These are phyloP conservation scores for Deroplatys truncata DNA, from an alignment of 2,888 invertebrate genomes.

Conservation along the genomic window DNA sequence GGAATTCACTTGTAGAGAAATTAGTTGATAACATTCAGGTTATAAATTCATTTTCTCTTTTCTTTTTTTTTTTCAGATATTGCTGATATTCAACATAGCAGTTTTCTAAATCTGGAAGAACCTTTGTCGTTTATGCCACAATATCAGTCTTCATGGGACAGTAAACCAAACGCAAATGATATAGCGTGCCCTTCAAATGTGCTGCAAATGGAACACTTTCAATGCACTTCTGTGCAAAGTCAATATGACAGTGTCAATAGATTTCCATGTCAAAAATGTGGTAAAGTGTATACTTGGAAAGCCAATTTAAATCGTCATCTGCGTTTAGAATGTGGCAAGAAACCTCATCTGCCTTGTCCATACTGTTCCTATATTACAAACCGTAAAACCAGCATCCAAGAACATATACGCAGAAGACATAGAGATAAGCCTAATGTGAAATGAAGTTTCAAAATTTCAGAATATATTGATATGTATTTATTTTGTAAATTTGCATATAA, in stretches of 20 bases:
- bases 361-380: slow-evolving; percentile 31
- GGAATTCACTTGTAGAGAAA: too few species aligned
- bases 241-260: neutral
- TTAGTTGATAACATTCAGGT: neutral
- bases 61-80: neutral
- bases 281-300: slow-evolving; percentile 4
- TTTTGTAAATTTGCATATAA: neutral
- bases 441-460: neutral
- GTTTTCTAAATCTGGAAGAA: neutral
- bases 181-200: neutral
- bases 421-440: neutral
- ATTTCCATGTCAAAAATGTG: slow-evolving; percentile 10
- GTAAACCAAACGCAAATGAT: neutral
- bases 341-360: slow-evolving; percentile 36
- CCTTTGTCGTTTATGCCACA: neutral
- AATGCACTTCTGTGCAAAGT: neutral
- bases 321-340: slow-evolving; percentile 39
- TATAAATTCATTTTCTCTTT: neutral
- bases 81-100: neutral
- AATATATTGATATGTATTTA: neutral
- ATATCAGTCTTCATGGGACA: neutral
- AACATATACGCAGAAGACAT: slow-evolving; percentile 4
- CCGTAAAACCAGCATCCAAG: slow-evolving; percentile 8
- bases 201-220: neutral
- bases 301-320: slow-evolving; percentile 37